Conservation (phyloP, 2,113 vertebrate genomes). For the Microtus oregoni region DNA sequence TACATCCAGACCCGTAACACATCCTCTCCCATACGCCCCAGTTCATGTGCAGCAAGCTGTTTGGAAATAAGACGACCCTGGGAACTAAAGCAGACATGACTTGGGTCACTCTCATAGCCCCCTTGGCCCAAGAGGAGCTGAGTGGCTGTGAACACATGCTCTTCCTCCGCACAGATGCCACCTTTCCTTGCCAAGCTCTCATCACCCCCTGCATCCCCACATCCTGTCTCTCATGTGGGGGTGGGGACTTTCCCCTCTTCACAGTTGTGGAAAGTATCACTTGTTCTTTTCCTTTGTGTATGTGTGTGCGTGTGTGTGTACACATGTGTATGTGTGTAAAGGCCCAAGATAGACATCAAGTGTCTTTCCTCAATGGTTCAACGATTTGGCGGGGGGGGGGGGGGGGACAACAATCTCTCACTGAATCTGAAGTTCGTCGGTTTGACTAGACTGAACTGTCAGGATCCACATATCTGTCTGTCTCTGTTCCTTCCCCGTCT, state of each 20-base stretch:
- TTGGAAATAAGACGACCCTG: neutral
- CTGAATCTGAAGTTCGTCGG: neutral
- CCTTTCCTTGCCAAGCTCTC: slow-evolving; percentile 27
- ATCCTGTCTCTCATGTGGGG: slow-evolving; percentile 71
- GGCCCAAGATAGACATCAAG: neutral
- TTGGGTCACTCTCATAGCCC: neutral
- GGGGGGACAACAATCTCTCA: neutral
- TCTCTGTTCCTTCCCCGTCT: neutral
- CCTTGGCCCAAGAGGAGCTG: neutral
- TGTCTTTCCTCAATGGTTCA: neutral
- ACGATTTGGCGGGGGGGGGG: neutral
- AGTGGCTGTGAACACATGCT: neutral
- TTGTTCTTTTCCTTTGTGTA: slow-evolving; percentile 14
- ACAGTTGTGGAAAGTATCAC: slow-evolving; percentile 71
- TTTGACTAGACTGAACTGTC: neutral
- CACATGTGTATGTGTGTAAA: neutral
- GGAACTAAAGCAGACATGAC: neutral
- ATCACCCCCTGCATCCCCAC: slow-evolving; percentile 28
- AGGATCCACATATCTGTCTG: neutral
- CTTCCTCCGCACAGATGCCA: neutral
- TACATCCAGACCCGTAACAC: neutral
- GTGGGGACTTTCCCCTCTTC: slow-evolving; percentile 68
- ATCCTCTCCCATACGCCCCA: neutral
- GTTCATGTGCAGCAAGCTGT: neutral
- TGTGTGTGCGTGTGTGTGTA: neutral